Base-by-base conservation (phyloP, 2,113 vertebrate species). In the Bagarius yarrelli region DNA sequence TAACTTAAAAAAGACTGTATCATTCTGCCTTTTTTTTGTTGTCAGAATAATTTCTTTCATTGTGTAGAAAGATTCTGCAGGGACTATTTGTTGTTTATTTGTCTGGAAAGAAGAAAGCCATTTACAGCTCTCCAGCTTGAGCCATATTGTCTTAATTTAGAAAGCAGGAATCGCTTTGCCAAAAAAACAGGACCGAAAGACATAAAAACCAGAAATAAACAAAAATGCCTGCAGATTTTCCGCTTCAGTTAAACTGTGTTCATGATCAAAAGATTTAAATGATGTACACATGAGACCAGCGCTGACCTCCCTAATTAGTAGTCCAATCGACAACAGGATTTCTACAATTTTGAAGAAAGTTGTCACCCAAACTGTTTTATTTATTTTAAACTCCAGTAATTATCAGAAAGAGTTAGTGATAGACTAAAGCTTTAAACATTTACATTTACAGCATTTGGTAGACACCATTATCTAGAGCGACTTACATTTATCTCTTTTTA, bases 91-190 rank as follows among this genome's bases (percentile, higher is more conserved):
- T 36, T 79, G 76, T 55, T 53, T 67, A 25, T 53, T 69, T 36
- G 47, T 64, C 79, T 64, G 59, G 67, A 76, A 80, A 85, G 78
- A 36, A 59, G 82, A 73, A 57, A 80, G 66, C 25, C 78, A 32
- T 60, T 80, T 80, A 55, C 34, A 15, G 23, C 36, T 47, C 78
- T 2, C 21, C 60, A 78, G 59, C 76, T 50, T 59, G 53, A 71
- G 66, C 25, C 66, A 80, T 71, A 71, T 71, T 71, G 66, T 71
- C 55, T 30, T 59, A 80, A 32, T 80, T 56, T 71, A 80, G 78
- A 59, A 80, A 47, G 78, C 60, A 78, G 27, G 19, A 47, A 69
- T 50, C 25, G 53, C 55, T 44, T 71, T 80, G 78, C 66, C 78
- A 73, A 73, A 80, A 64, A 78, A 80, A 27, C 55, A 57, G 18